These are phyloP conservation scores for Urocolius indicus DNA, from an alignment of 2,113 vertebrate genomes.

Conservation along the genomic window DNA sequence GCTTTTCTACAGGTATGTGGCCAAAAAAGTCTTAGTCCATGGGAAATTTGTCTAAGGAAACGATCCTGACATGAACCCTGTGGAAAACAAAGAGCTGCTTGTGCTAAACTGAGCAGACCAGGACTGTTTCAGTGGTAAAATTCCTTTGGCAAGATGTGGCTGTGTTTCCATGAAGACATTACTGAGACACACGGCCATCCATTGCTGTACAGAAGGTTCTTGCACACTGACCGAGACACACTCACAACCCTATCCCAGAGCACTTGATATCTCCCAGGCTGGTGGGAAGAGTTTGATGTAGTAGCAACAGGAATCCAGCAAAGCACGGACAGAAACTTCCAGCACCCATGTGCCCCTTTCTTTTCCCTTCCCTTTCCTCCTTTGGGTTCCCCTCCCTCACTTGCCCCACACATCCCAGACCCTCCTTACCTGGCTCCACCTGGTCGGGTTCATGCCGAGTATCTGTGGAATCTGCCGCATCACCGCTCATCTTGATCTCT, in stretches of 20 bases:
- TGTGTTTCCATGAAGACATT: not conserved
- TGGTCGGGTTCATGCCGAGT: constrained; percentile 70
- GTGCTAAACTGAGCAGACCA: not conserved
- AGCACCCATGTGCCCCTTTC: not conserved
- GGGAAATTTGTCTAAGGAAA: not conserved
- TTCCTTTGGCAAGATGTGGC: not conserved
- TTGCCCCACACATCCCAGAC: not conserved
- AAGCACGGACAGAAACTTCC: not conserved
- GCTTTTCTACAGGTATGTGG: not conserved
- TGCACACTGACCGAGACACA: not conserved
- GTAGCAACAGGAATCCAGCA: constrained; percentile 1
- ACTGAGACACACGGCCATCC: not conserved
- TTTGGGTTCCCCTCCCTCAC: rapidly evolving
- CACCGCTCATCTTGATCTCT: constrained; percentile 97
- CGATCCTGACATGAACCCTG: rapidly evolving
- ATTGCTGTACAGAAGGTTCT: not conserved
- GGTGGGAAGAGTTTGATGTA: not conserved
- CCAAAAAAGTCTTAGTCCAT: not conserved
- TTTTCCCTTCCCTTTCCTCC: not conserved
- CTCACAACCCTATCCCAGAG: not conserved
- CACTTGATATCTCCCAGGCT: not conserved
- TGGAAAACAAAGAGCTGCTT: rapidly evolving
- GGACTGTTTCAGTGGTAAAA: not conserved
- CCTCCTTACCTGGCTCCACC: constrained; percentile 86
- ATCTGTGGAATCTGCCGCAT: constrained; percentile 87